phyloP scores from a whole-genome alignment of 2,888 invertebrate genomes.

The Hanleya hanleyi region DNA sequence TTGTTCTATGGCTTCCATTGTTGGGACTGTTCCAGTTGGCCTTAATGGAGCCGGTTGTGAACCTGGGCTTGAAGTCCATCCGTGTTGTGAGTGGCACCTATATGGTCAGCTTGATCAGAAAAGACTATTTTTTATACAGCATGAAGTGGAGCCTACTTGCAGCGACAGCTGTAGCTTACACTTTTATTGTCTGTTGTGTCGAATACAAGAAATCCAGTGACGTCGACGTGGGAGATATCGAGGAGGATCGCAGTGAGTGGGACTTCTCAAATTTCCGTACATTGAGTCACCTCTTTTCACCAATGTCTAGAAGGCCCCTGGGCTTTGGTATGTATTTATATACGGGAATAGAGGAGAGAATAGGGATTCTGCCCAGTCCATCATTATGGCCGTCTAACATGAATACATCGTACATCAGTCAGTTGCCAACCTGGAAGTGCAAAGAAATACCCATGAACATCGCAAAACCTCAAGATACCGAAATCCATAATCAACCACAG shows the following conservation, averaged over 20 bases:
- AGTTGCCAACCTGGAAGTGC: neutral
- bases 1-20: constrained; percentile 74
- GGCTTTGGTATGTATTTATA: neutral
- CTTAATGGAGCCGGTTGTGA: constrained; percentile 65
- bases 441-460: neutral
- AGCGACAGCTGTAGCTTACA: constrained; percentile 61
- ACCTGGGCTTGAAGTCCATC: constrained; percentile 62
- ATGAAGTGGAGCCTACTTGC: constrained; percentile 45
- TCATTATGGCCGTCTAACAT: neutral
- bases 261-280: constrained; percentile 67
- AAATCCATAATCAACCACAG: neutral
- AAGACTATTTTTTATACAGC: constrained; percentile 59
- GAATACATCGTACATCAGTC: neutral
- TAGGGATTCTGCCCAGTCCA: neutral
- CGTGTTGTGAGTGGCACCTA: constrained; percentile 68
- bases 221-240: constrained; percentile 39
- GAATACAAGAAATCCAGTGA: constrained; percentile 37
- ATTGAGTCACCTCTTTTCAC: constrained; percentile 49
- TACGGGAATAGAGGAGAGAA: neutral
- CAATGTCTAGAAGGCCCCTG: constrained; percentile 1
- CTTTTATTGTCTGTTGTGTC: constrained; percentile 40
- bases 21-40: constrained; percentile 73
- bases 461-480: neutral
- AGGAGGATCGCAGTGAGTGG: constrained; percentile 70
- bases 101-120: constrained; percentile 57